Conservation (phyloP, 2,113 vertebrate species). For the Saiga tatarica region DNA sequence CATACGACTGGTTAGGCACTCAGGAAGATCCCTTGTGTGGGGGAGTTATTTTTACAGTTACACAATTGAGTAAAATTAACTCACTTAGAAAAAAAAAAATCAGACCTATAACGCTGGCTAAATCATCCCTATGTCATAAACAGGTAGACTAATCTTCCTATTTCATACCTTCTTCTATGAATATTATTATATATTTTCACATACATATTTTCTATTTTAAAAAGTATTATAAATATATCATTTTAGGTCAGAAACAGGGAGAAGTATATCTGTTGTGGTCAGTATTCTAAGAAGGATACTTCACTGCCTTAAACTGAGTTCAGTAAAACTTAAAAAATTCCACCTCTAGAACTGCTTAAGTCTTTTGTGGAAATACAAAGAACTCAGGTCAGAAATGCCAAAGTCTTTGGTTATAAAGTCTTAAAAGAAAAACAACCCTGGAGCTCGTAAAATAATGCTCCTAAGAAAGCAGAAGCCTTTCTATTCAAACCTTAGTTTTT, state of each 20-base stretch:
- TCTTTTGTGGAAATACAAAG: conserved; percentile 23
- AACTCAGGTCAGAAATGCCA: neutral
- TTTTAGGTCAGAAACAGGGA: neutral
- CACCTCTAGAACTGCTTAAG: neutral
- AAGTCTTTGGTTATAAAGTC: conserved; percentile 2
- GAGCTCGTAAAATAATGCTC: conserved; percentile 10
- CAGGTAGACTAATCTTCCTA: neutral
- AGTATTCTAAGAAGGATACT: conserved; percentile 2
- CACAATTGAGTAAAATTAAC: neutral
- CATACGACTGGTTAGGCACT: neutral
- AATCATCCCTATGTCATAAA: neutral
- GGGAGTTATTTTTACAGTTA: neutral
- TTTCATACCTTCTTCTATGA: neutral
- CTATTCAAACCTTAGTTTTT: conserved; percentile 33
- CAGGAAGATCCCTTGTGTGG: neutral
- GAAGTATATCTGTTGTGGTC: neutral
- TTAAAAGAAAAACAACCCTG: neutral
- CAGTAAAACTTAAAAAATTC: conserved; percentile 18
- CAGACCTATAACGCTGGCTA: neutral
- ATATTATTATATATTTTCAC: neutral
- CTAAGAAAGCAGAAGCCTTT: conserved; percentile 11
- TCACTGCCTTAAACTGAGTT: conserved; percentile 17
- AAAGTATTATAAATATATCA: conserved; percentile 15
- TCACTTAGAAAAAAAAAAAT: neutral
- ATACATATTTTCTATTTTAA: neutral